Evolutionary conservation across 1,140 invertebrate genomes (phyloP).

Genomic region (Ladona fulva): DNA sequence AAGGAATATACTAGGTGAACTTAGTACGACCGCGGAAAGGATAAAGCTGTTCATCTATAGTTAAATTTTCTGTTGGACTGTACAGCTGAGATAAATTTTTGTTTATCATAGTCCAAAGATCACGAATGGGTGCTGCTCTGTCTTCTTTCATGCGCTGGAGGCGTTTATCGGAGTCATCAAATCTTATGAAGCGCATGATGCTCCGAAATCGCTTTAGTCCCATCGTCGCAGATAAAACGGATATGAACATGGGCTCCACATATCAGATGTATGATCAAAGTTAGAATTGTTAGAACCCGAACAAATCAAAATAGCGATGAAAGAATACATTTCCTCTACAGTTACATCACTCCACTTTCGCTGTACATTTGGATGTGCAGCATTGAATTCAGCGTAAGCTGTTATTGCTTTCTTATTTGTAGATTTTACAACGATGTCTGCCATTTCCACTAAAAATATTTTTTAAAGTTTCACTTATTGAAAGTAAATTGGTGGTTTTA

Average conservation of each 20-base stretch:
- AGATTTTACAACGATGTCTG: too few relatives aligned
- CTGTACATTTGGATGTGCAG: too few relatives aligned
- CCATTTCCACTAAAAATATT: too few relatives aligned
- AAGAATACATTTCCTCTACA: neutral
- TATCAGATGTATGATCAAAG: slow-evolving; percentile 18
- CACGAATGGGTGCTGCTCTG: neutral
- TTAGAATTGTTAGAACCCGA: slow-evolving; percentile 21
- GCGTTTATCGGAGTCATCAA: neutral
- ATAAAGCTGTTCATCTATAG: neutral
- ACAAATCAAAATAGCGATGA: slow-evolving; percentile 19
- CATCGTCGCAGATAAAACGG: neutral
- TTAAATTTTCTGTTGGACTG: neutral
- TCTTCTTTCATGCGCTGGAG: neutral
- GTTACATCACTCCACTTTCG: too few relatives aligned
- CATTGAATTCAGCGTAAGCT: too few relatives aligned
- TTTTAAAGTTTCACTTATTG: too few relatives aligned
- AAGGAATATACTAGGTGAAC: too few relatives aligned
- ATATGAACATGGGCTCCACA: slow-evolving; percentile 3
- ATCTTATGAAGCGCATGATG: neutral
- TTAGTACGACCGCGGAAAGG: neutral
- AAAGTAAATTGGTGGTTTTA: too few relatives aligned
- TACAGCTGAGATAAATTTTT: neutral
- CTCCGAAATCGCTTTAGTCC: neutral
- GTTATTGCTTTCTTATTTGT: too few relatives aligned
- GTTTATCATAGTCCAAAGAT: neutral